Conservation (phyloP, 1,140 invertebrate species). For the Ips typographus region DNA sequence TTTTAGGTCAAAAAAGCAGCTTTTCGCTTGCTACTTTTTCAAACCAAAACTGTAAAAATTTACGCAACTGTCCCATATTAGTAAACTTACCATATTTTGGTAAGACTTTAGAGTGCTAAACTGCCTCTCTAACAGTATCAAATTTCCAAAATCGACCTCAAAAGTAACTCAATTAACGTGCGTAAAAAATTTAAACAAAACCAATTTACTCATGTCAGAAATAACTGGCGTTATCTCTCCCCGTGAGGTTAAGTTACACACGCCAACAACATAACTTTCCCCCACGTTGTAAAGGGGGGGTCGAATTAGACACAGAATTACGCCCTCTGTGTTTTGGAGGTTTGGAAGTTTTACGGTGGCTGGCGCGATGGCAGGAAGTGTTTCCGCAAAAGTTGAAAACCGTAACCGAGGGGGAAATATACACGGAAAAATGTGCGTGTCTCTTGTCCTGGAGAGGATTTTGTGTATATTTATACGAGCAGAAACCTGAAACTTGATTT, state of each 20-base stretch:
- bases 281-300: not conserved
- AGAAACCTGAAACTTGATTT: no score
- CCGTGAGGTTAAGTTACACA: not conserved
- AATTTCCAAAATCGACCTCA: no score
- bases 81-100: no score
- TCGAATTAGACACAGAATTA: conserved; percentile 3
- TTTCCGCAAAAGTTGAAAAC: conserved; percentile 5
- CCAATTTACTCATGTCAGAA: conserved; percentile 1
- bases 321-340: conserved; percentile 1
- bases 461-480: no score
- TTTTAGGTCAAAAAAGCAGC: no score
- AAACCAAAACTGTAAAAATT: no score
- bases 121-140: no score
- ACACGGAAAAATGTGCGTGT: no score
- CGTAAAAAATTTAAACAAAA: conserved; percentile 1
- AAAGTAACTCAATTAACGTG: not conserved
- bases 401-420: not conserved
- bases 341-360: not conserved
- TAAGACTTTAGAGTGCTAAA: no score
- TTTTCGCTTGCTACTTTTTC: no score
- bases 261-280: conserved; percentile 5
- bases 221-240: not conserved
- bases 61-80: no score
- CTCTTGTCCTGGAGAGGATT: no score
- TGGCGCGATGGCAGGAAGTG: not conserved